phyloP scores from a whole-genome alignment of 2,888 invertebrate species.

The Drosophila subquinaria region DNA sequence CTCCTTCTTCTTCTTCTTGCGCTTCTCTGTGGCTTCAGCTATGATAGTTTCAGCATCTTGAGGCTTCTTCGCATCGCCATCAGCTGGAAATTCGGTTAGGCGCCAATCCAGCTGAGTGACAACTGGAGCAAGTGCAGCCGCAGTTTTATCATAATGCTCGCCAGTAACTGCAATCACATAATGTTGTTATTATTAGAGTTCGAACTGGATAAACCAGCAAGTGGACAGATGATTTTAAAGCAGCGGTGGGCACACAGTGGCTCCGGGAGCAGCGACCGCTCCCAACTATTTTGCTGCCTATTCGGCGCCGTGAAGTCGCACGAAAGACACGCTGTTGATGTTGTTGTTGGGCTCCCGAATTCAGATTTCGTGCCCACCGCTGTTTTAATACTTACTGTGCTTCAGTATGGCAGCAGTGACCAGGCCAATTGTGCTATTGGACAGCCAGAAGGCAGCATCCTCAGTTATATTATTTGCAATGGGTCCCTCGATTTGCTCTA shows the following conservation, averaged over 20 bases:
- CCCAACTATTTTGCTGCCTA: no score
- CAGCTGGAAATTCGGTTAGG: conserved; percentile 78
- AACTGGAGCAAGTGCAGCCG: conserved; percentile 85
- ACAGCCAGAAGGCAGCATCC: conserved; percentile 90
- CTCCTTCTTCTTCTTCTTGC: conserved; percentile 66
- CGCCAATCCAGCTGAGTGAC: conserved; percentile 87
- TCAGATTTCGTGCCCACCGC: no score
- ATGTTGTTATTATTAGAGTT: background rate
- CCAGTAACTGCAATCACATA: conserved; percentile 75
- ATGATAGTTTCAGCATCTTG: conserved; percentile 77
- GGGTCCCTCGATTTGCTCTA: conserved; percentile 88
- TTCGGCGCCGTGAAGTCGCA: no score
- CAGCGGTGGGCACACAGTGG: no score
- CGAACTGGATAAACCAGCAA: background rate
- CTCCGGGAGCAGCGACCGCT: no score
- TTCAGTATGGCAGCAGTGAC: conserved; percentile 90
- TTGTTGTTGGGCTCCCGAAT: no score
- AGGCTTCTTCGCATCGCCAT: conserved; percentile 55
- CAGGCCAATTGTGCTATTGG: conserved; percentile 89
- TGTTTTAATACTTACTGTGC: conserved; percentile 66
- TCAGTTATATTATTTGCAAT: conserved; percentile 87
- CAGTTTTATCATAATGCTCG: conserved; percentile 85
- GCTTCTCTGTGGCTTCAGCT: conserved; percentile 70
- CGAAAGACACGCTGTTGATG: no score
- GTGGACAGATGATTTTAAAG: no score